Evolutionary conservation across 1,140 invertebrate genomes (phyloP), one percentile per base, ranked within the genome.

Genomic region (Pogonomyrmex barbatus): DNA sequence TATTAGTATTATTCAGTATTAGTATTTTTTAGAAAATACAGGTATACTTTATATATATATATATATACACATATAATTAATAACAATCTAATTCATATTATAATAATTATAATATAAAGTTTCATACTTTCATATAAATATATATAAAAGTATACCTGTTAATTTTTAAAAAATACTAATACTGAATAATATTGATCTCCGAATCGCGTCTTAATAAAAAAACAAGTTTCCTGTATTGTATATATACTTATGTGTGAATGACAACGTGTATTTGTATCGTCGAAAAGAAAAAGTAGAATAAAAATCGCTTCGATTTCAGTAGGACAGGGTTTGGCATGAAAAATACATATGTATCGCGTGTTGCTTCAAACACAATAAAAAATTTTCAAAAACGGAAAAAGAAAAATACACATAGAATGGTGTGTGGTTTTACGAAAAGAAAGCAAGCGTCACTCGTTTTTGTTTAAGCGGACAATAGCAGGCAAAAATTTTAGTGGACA

Each of bases 281-380:
- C n/a, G 45, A 60, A 14, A 70, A 24, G 24, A 24, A 24, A 79
- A 42, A 68, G 30, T 67, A 24, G 62, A 42, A n/a, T 17, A 42
- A 79, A 81, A 81, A 4, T 70, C 54, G 30, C 17, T 0, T 9
- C 54, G 30, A 39, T 73, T 82, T 71, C 12, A n/a, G 17, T 42
- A 30, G n/a, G 47, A 47, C 12, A 6, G 14, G 2, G 24, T 24
- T 58, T 30, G 67, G 10, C 3, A 47, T 47, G 54, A 73, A 70
- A 56, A 56, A 73, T 62, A 50, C 33, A 60, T 82, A 24, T 24
- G 24, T 24, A 71, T 39, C 30, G 33, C 42, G 14, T 30, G 42
- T 82, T 60, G 2, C 33, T 39, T 82, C 67, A 17, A 71, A 36
- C 42, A 3, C 42, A 30, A 47, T 71, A 58, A 82, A 71, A 60